Evolutionary conservation across 35 echinoderm and acorn worm species (phyloP).

Genomic region (Nesometra sesokonis): DNA sequence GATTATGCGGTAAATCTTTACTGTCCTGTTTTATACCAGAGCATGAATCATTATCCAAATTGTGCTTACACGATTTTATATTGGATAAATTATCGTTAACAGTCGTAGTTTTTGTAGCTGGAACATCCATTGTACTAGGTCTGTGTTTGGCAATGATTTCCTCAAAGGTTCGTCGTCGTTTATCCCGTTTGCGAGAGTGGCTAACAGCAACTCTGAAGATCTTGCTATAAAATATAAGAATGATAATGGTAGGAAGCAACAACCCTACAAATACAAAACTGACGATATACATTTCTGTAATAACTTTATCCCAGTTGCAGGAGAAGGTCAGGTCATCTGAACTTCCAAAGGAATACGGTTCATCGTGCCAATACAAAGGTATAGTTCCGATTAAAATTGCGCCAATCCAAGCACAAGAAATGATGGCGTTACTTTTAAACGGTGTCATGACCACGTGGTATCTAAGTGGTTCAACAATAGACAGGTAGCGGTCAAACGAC

Average conservation of each 20-base stretch:
- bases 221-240: background rate
- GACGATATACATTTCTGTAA: background rate
- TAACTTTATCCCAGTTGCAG: background rate
- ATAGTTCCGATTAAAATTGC: constrained; percentile 23
- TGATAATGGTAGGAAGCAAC: background rate
- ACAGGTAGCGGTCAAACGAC: constrained; percentile 41
- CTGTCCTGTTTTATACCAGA: too few species aligned
- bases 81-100: background rate
- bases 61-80: too few species aligned
- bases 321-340: constrained; percentile 1
- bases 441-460: constrained; percentile 14
- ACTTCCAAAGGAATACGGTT: constrained; percentile 6
- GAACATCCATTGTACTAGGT: background rate
- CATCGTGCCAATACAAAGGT: constrained; percentile 21
- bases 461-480: constrained; percentile 41
- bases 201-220: background rate
- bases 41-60: too few species aligned
- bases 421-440: constrained; percentile 28
- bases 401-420: constrained; percentile 43
- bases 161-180: background rate
- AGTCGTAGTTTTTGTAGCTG: background rate
- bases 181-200: background rate
- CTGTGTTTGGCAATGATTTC: background rate
- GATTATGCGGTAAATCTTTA: too few species aligned
- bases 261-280: background rate